Evolutionary conservation across 2,113 vertebrate genomes (phyloP), one percentile per base, ranked within the genome.

Genomic region (Poicephalus gulielmi): DNA sequence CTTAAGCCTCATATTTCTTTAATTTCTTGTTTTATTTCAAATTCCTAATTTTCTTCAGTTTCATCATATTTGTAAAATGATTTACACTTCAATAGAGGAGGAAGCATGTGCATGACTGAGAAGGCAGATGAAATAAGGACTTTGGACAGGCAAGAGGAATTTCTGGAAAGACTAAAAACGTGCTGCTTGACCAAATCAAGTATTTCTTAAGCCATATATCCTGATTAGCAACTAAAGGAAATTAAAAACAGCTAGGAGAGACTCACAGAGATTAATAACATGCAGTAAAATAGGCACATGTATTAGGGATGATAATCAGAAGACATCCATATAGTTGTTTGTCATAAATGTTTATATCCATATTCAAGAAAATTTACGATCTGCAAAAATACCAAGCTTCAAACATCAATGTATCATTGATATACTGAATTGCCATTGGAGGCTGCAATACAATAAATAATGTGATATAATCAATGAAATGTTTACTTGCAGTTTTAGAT

Each of bases 261-360:
- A 43, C 18, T 41, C 44, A 43, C 0, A 3, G 39, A 64, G 20
- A 68, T 9, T 14, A 82, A 9, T 10, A 25, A 24, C 31, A 44
- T 5, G 31, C 16, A 69, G 28, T 44, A 64, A 60, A 63, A 55
- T 1, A 39, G 49, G 53, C 55, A 76, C 3, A 25, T 4, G 15
- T 44, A 13, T 33, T 47, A 23, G 24, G 22, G 39, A 60, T 10
- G 13, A 35, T 16, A 55, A 33, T 20, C 12, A 14, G 52, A 71
- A 2, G 5, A 27, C 18, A 52, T 18, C 52, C 20, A 14, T 8
- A 25, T 1, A 53, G 15, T 2, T 43, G 19, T 20, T 49, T 6
- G 25, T 20, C 18, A 0, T 10, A 50, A 49, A 9, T 3, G 27
- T 39, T 80, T 30, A 9, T 14, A 57, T 28, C 23, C 0, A 3